Evolutionary conservation across 35 echinoderm and acorn worm genomes (phyloP).

Genomic region (Holothuria glaberrima): DNA sequence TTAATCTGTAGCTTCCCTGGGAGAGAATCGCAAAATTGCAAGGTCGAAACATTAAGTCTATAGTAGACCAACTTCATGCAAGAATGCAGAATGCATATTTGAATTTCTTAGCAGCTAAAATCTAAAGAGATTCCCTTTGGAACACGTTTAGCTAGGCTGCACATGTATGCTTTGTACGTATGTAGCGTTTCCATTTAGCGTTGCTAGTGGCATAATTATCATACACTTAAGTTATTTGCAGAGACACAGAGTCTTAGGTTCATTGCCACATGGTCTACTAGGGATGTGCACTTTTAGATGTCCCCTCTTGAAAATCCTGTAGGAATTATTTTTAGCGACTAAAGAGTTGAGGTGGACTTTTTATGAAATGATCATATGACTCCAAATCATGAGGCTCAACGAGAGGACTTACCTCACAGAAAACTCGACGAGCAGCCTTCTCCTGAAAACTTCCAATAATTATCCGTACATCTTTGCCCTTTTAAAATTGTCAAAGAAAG

Average conservation of each 20-base stretch:
- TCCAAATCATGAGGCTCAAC: neutral
- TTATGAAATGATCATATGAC: neutral
- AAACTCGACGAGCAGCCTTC: constrained; percentile 85
- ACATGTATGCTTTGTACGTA: no score
- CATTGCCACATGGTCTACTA: neutral
- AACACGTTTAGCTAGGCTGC: no score
- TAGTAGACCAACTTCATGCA: no score
- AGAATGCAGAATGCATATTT: no score
- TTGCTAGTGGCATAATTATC: no score
- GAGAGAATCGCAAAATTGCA: no score
- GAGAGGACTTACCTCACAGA: constrained; percentile 81
- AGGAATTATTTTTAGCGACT: neutral
- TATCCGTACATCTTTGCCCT: constrained; percentile 87
- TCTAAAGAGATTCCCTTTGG: no score
- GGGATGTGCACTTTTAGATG: neutral
- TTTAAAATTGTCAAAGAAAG: neutral
- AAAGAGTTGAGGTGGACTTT: neutral
- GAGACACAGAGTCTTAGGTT: neutral
- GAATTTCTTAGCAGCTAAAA: no score
- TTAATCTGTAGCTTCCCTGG: no score
- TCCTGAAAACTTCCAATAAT: constrained; percentile 94
- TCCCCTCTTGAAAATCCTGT: neutral
- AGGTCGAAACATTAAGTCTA: no score
- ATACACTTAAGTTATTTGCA: no score
- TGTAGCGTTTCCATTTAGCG: no score